phyloP scores from a whole-genome alignment of 2,113 vertebrate species.

The Neolamprologus caudopunctatus region DNA sequence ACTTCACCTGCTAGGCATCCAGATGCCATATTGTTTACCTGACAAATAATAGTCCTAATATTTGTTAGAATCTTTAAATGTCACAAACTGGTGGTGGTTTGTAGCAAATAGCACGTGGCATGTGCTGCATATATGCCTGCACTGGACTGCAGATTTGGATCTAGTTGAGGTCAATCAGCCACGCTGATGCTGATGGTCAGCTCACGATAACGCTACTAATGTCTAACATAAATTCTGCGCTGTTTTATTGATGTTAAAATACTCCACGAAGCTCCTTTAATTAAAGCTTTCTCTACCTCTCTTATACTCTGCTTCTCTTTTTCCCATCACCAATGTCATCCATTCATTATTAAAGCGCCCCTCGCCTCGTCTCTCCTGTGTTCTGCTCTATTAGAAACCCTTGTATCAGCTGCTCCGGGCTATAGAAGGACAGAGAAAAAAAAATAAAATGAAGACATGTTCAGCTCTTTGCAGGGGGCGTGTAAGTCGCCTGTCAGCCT shows the following conservation, averaged over 20 bases:
- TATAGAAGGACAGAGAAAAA: conserved; percentile 55
- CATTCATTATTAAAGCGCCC: conserved; percentile 90
- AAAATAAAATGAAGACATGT: conserved; percentile 64
- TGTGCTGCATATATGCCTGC: neutral
- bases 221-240: neutral
- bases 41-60: neutral
- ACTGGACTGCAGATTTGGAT: neutral
- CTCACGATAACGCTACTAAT: neutral
- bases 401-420: conserved; percentile 81
- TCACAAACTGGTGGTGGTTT: neutral
- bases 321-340: conserved; percentile 48
- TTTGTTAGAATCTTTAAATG: neutral
- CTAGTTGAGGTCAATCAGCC: neutral
- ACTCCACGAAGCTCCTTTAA: conserved; percentile 22
- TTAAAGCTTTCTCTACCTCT: conserved; percentile 22
- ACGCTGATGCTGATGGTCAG: neutral
- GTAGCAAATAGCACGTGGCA: neutral
- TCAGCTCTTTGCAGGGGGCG: conserved; percentile 80
- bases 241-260: conserved; percentile 24
- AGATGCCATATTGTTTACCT: neutral
- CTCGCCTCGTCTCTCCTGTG: conserved; percentile 66
- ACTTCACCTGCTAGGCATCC: neutral
- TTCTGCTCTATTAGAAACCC: conserved; percentile 86
- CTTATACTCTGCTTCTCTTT: conserved; percentile 6
- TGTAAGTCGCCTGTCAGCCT: conserved; percentile 89